phyloP scores from a whole-genome alignment of 2,888 invertebrate species.

The Hirtodrosophila trivittata region DNA sequence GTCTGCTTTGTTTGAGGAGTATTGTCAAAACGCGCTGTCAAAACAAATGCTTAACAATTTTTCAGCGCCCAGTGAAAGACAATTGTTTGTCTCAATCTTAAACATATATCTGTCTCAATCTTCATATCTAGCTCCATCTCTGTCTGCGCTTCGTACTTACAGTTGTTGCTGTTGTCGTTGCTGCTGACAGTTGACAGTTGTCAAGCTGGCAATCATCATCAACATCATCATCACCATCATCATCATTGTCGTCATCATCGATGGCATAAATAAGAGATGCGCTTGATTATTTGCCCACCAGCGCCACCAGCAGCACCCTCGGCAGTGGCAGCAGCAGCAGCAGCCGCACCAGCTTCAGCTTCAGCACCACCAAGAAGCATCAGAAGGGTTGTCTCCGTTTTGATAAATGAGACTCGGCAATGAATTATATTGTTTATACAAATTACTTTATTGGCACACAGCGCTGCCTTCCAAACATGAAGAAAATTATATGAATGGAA shows the following conservation, averaged over 20 bases:
- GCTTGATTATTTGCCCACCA: constrained; percentile 41
- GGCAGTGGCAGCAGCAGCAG: background rate
- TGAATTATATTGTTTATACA: constrained; percentile 78
- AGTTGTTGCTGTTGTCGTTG: constrained; percentile 30
- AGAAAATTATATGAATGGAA: constrained; percentile 60
- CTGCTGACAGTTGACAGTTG: constrained; percentile 74
- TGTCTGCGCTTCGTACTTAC: constrained; percentile 6
- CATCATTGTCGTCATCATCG: constrained; percentile 45
- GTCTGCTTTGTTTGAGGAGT: constrained; percentile 51
- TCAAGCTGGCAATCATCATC: constrained; percentile 59
- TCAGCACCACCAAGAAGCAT: background rate
- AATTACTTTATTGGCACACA: constrained; percentile 74
- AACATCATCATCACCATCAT: constrained; percentile 20
- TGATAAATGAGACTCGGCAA: constrained; percentile 71
- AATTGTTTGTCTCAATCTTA: constrained; percentile 39
- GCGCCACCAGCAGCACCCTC: constrained; percentile 10
- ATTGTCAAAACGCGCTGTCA: constrained; percentile 75
- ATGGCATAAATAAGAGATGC: constrained; percentile 63
- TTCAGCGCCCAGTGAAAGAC: constrained; percentile 60
- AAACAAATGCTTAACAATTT: constrained; percentile 76
- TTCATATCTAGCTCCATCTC: constrained; percentile 15
- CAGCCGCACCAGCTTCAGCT: background rate
- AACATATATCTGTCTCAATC: constrained; percentile 12
- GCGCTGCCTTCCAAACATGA: constrained; percentile 42
- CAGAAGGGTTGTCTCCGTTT: constrained; percentile 48